Base-by-base conservation (phyloP, 2,888 invertebrate genomes). In the Cerceris rybyensis region DNA sequence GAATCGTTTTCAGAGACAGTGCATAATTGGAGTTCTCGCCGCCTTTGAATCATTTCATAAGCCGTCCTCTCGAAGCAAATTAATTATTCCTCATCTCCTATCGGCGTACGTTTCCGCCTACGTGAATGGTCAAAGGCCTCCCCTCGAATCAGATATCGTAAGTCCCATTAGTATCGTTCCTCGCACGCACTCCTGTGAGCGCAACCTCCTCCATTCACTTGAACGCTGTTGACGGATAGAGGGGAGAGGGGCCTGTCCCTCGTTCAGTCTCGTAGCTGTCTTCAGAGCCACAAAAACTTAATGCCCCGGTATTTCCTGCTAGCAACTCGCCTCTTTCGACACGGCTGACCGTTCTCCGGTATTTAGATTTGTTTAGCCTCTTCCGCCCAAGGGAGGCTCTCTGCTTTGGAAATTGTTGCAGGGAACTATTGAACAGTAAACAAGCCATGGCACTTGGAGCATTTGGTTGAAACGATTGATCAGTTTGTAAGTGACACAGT, bases 61-160 rank as follows among this genome's bases (percentile, higher is more conserved):
- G 17, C 63, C 13, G 43, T 43, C 75, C 55, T 65, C 70, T 58
- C 69, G 63, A 74, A 70, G 46, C 69, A 70, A 67, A 71, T 84
- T 88, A 88, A 88, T 88, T 88, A 88, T 88, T 88, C 85, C 83
- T 80, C 76, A 81, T 83, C 78, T 81, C 68, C 81, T 76, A 83
- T 83, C 72, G 72, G 79, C 71, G 75, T 65, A 65, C 71, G 81
- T 82, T 84, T 84, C 66, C 81, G 66, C 63, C 66, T 61, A 66
- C 75, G 52, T 57, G 71, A 80, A 77, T 70, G 72, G 71, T 87
- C 85, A 85, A 81, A 80, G 66, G 58, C 70, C 59, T 64, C 54
- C 59, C 78, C 68, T 81, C 57, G 64, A 82, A 85, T 87, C 87
- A 78, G 85, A 87, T 86, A 83, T 79, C 73, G 73, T 76, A 79